Conservation (phyloP, 2,113 vertebrate genomes). For the Ceyx margarethae region DNA sequence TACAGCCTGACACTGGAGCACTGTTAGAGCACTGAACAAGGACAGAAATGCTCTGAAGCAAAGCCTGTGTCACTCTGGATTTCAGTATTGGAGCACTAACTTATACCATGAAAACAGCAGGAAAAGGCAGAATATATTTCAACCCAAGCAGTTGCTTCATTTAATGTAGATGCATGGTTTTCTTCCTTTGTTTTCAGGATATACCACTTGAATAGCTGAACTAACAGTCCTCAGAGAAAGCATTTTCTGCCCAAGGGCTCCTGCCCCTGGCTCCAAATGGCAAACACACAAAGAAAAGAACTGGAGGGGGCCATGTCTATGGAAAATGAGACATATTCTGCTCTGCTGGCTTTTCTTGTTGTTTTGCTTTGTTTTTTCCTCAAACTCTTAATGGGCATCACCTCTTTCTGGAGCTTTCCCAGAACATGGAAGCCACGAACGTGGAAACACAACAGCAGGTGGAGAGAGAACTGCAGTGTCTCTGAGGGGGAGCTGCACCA, state of each 20-base stretch:
- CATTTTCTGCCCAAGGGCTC: neutral
- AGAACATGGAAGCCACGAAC: neutral
- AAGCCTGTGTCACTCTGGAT: neutral
- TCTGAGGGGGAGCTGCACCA: neutral
- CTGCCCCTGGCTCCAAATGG: neutral
- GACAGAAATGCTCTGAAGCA: neutral
- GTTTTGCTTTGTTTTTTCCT: neutral
- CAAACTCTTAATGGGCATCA: neutral
- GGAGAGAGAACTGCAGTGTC: neutral
- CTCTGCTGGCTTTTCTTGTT: neutral
- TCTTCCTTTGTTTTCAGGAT: neutral
- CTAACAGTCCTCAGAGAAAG: neutral
- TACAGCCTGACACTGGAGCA: neutral
- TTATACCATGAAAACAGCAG: neutral
- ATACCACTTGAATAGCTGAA: neutral
- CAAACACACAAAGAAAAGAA: neutral
- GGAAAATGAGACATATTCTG: neutral
- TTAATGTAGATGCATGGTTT: neutral
- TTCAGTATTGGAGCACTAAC: neutral
- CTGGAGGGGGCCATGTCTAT: neutral
- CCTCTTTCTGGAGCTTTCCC: neutral
- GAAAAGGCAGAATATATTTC: neutral
- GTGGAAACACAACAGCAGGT: neutral
- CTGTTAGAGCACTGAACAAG: neutral
- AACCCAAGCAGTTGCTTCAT: neutral